Conservation (phyloP, 2,113 vertebrate genomes). For the Turdus rufiventris region DNA sequence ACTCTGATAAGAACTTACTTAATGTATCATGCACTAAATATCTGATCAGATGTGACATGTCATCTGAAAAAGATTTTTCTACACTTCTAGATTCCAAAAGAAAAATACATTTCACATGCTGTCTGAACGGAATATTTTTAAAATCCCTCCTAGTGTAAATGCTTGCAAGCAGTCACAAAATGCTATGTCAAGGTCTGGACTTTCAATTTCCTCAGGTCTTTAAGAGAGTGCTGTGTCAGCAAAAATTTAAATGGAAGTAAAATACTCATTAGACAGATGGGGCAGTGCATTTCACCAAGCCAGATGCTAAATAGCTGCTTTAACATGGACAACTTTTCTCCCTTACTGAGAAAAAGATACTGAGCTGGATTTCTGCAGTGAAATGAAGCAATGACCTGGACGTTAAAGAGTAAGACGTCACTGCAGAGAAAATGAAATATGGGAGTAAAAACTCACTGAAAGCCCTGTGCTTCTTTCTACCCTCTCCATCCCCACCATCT, state of each 20-base stretch:
- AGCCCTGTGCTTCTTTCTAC: neutral
- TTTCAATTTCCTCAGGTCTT: neutral
- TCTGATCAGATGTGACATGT: neutral
- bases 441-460: accelerated
- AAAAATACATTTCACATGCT: neutral
- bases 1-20: neutral
- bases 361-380: neutral
- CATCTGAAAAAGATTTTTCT: neutral
- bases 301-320: neutral
- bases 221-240: neutral
- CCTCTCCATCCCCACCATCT: accelerated
- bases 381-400: neutral
- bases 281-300: neutral
- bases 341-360: neutral
- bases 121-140: neutral
- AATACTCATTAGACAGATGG: neutral
- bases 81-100: neutral
- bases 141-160: neutral
- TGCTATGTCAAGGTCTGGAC: neutral
- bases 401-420: neutral
- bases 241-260: neutral
- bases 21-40: neutral
- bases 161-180: neutral
- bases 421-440: neutral
- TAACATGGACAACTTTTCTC: neutral